Evolutionary conservation across 2,113 vertebrate genomes (phyloP).

Genomic region (Barbus barbus): DNA sequence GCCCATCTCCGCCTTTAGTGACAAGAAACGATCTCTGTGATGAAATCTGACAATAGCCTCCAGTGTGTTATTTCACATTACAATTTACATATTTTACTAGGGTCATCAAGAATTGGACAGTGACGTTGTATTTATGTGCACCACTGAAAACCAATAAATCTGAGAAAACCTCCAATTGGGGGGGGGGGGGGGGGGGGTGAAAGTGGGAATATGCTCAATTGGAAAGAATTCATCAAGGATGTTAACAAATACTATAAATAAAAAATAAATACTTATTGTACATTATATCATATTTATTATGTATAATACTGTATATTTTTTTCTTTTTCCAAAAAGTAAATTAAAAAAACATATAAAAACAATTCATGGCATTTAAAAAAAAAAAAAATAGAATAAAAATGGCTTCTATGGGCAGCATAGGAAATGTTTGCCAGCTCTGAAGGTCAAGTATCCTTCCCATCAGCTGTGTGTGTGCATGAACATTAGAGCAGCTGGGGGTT

Average conservation of each 20-base stretch:
- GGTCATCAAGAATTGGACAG: conserved; percentile 21
- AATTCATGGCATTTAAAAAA: no score
- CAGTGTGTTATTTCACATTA: conserved; percentile 62
- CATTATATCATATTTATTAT: no score
- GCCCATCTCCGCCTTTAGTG: conserved; percentile 64
- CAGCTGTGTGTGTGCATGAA: conserved; percentile 56
- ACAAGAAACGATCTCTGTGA: conserved; percentile 68
- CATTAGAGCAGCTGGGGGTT: conserved; percentile 60
- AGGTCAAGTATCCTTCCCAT: conserved; percentile 72
- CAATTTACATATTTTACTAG: conserved; percentile 62
- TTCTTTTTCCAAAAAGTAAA: no score
- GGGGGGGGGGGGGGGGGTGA: neutral
- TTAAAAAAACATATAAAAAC: no score
- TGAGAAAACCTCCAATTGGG: neutral
- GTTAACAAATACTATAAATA: neutral
- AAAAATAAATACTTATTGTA: neutral
- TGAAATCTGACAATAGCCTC: conserved; percentile 71
- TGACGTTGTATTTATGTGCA: neutral
- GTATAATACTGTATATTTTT: no score
- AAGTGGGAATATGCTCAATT: neutral
- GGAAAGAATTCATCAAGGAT: neutral
- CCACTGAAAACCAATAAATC: neutral
- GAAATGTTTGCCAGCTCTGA: conserved; percentile 71
- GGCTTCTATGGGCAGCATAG: conserved; percentile 63
- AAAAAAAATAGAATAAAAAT: neutral